phyloP scores from a whole-genome alignment of 2,113 vertebrate genomes.

The Misgurnus mizolepis region DNA sequence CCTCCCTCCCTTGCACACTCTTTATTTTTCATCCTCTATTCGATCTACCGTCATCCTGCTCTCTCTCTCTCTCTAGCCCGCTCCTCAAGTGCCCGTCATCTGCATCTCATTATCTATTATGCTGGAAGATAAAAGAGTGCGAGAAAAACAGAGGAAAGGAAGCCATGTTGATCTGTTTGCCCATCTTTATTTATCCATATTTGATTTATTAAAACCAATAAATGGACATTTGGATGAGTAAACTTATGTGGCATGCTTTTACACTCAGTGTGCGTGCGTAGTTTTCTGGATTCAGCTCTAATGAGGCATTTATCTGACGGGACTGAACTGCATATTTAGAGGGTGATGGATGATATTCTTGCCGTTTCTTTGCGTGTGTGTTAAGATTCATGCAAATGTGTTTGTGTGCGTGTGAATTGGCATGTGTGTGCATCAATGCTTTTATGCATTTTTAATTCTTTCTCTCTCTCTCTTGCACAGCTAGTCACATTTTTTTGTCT shows the following conservation, averaged over 20 bases:
- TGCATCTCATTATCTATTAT: constrained; percentile 50
- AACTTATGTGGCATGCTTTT: constrained; percentile 41
- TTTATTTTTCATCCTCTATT: neutral
- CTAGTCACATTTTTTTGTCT: neutral
- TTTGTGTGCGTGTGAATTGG: constrained; percentile 6
- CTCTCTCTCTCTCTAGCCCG: constrained; percentile 38
- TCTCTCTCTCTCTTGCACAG: neutral
- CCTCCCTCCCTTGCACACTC: neutral
- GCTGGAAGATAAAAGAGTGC: neutral
- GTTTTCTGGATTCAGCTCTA: constrained; percentile 49
- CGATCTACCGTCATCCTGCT: constrained; percentile 6
- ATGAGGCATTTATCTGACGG: constrained; percentile 54
- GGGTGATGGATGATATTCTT: constrained; percentile 52
- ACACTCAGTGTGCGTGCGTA: neutral
- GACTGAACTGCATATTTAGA: constrained; percentile 48
- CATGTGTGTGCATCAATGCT: constrained; percentile 12
- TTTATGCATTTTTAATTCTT: constrained; percentile 20
- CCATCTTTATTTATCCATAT: constrained; percentile 39
- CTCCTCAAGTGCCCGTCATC: constrained; percentile 47
- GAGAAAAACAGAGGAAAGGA: constrained; percentile 14
- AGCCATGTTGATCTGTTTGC: constrained; percentile 28
- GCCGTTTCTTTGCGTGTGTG: constrained; percentile 3
- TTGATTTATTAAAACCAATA: constrained; percentile 41
- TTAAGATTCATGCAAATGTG: constrained; percentile 30
- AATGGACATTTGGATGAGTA: constrained; percentile 45